Conservation (phyloP, 2,113 vertebrate genomes). For the Aldabrachelys gigantea region DNA sequence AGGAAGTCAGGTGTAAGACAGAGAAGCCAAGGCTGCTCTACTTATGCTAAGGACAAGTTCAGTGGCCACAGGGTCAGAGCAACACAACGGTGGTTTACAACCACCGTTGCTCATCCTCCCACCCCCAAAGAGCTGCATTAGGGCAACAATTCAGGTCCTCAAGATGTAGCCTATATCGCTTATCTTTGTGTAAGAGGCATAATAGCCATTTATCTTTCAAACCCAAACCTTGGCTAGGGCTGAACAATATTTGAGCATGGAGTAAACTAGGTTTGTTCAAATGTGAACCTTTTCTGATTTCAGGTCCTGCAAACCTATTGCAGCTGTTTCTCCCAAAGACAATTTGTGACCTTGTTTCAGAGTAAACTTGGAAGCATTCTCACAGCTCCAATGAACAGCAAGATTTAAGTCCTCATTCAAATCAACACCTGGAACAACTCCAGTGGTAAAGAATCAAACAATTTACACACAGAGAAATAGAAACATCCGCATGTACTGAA, state of each 20-base stretch:
- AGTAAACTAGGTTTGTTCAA: neutral
- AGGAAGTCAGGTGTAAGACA: neutral
- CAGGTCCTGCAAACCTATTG: neutral
- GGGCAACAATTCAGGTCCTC: neutral
- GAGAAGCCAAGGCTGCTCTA: neutral
- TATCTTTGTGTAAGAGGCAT: fast-evolving
- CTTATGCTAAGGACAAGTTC: neutral
- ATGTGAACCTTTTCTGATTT: neutral
- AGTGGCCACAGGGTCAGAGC: neutral
- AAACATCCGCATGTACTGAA: neutral
- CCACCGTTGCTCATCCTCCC: neutral
- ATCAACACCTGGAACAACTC: neutral
- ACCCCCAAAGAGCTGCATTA: neutral
- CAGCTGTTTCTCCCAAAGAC: neutral
- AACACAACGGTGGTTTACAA: neutral
- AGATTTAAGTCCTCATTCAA: neutral
- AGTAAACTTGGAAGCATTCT: neutral
- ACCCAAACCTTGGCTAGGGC: neutral
- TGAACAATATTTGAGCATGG: neutral
- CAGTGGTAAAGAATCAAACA: neutral
- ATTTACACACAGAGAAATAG: neutral
- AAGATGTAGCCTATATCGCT: neutral
- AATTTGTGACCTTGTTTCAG: neutral
- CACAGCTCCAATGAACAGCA: neutral
- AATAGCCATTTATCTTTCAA: neutral